Evolutionary conservation across 2,888 invertebrate species (phyloP).

Genomic region (Temnothorax rugatulus): DNA sequence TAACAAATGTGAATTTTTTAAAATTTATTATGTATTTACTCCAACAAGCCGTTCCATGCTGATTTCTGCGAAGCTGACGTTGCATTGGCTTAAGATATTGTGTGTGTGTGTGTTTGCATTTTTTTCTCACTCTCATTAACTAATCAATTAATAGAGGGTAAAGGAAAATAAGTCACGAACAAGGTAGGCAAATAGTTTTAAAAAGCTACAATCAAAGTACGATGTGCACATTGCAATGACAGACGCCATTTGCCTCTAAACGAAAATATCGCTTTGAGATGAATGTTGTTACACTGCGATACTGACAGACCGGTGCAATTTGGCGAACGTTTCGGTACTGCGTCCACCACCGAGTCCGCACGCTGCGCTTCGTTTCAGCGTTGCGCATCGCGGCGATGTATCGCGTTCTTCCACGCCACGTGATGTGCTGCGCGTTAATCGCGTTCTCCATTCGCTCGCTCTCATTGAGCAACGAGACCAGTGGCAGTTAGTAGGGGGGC

Average conservation of each 20-base stretch:
- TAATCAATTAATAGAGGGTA: not conserved
- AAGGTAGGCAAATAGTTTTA: not conserved
- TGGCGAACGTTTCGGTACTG: not conserved
- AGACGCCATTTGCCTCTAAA: not conserved
- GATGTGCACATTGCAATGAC: not conserved
- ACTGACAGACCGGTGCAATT: slow-evolving; percentile 14
- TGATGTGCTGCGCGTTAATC: slow-evolving; percentile 49
- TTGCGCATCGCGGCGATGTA: slow-evolving; percentile 33
- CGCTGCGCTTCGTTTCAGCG: not conserved
- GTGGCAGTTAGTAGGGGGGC: not conserved
- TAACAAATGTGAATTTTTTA: not conserved
- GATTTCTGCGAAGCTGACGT: not conserved
- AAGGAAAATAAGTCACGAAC: not conserved
- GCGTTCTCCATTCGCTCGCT: slow-evolving; percentile 35
- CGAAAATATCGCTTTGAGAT: not conserved
- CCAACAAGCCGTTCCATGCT: not conserved
- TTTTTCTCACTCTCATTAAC: not conserved
- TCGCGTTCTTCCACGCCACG: slow-evolving; percentile 61
- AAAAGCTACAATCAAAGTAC: not conserved
- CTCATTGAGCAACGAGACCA: slow-evolving; percentile 13
- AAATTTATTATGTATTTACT: not conserved
- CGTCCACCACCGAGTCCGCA: not conserved
- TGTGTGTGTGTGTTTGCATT: not conserved
- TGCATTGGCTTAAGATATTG: not conserved
- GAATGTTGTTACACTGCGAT: not conserved